Evolutionary conservation across 2,113 vertebrate species (phyloP), one percentile per base, ranked within the genome.

Genomic region (Epinephelus lanceolatus): DNA sequence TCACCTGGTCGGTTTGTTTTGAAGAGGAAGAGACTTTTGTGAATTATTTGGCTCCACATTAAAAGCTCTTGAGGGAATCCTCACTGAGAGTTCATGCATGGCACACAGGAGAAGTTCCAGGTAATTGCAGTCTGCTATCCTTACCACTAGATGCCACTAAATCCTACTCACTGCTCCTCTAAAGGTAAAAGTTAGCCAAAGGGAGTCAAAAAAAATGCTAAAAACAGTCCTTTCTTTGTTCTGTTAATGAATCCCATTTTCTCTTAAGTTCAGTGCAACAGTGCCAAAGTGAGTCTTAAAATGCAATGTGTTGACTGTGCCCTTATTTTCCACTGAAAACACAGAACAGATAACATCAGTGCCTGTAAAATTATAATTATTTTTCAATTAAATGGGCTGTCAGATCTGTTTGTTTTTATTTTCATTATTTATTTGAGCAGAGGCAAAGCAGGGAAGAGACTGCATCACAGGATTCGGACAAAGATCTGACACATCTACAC

Each of bases 401-500:
- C n/a, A 27, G 4, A 49, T 40, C 25, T 45, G 30, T 49, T 25
- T 27, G 8, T 60, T 18, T 73, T 30, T 17, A 7, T 19, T 27
- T 66, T 33, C 2, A 56, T 70, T 13, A 8, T 72, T 78, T 47
- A 17, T 65, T 12, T 52, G 6, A 81, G 11, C 23, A 78, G n/a
- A 59, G 30, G 30, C 40, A 72, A 68, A 80, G 42, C 52, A 0
- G 37, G 21, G 37, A 49, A 21, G 13, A 47, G n/a, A 68, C 67
- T 14, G 7, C 21, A 52, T 72, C 63, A 30, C 52, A 65, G 27
- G 27, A 67, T 3, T 56, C 3, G 1, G 55, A 73, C 42, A 68
- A 49, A 73, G 15, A 80, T 15, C 66, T 67, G 19, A 67, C 49
- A 82, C 71, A 62, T 62, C 11, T 49, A 42, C 37, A n/a, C 25